Base-by-base conservation (phyloP, 2,797 vertebrate species). In the Gadopsis bispinosus region DNA sequence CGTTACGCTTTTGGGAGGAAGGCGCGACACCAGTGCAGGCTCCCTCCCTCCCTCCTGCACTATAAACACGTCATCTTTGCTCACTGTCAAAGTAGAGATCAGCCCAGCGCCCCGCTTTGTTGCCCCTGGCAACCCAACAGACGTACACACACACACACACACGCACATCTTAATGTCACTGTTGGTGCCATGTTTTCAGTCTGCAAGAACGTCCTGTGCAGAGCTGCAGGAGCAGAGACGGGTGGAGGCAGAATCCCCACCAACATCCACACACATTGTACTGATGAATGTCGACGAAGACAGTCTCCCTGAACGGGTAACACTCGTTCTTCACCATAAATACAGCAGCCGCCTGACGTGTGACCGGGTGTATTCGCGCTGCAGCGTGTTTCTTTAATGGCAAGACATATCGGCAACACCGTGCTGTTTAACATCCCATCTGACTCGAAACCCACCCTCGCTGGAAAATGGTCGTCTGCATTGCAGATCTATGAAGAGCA, bases 11-110 rank as follows among this genome's bases (percentile, higher is more conserved):
- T 4, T 14, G 22, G 11, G 16, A 2, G 20, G 35, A 35, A 48
- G 10, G 10, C 26, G 22, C 22, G 13, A 45, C 2, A 45, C 5
- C 17, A 54, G 2, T 4, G 14, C 10, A 56, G 41, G 7, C 11
- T 26, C 10, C 31, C 41, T 22, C 22, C 55, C 17, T 4, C 22
- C 41, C 37, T 14, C 2, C 26, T 37, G 55, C 55, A 66, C 55
- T 2, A 20, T 55, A 55, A 31, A 53, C 1, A 0, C 31, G 35
- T 54, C 76, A 37, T 37, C 55, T 60, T 37, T 22, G 11, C 22
- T 66, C 69, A 7, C 47, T 14, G 31, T 60, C 69, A 54, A 19
- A 73, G n/a, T 39, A 54, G 39, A 48, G 69, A 48, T 73, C n/a
- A 29, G 41, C 12, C 47, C 20, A 41, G 45, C 48, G 47, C 2